Evolutionary conservation across 1,140 invertebrate genomes (phyloP), one percentile per base, ranked within the genome.

Genomic region (Lucilia cuprina): DNA sequence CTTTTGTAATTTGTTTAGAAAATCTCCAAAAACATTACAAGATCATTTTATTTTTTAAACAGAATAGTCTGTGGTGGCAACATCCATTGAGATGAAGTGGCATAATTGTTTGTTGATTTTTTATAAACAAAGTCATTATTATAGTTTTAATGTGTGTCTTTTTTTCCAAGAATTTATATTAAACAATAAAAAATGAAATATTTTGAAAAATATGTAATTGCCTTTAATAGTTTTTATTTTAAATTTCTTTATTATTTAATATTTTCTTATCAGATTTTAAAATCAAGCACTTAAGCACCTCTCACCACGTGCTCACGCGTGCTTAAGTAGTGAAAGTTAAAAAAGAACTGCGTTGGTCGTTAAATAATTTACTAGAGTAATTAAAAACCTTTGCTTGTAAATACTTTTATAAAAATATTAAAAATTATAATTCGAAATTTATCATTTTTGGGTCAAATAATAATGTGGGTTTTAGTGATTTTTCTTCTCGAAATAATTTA

Each of bases 291-390:
- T 21, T 19, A 70, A 70, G 65, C 65, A 25, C 19, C 65, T 25
- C 65, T 70, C 65, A 70, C 65, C 65, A 70, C 65, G 65, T 70
- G 65, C 65, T 70, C 65, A 70, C 65, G 65, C 65, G 65, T 70
- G 65, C 65, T 70, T 70, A 70, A 70, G 65, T 70, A 70, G 65
- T 19, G 65, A 70, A 70, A 70, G 65, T 70, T 70, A 2, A 21
- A 25, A 70, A 70, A 70, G 25, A 70, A 70, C n/a, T 70, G 65
- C 65, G 65, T 70, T 70, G 65, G 65, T n/a, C 3, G 65, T 70
- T 30, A 30, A 30, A 30, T 30, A 30, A 30, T 30, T 30, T 30
- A 30, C 25, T 30, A 30, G 25, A 30, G 25, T 30, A 21, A 25
- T 21, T 10, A 70, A 70, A 70, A 25, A 1, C 14, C 14, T 60